Evolutionary conservation across 2,888 invertebrate genomes (phyloP), one percentile per base, ranked within the genome.

Genomic region (Eledone cirrhosa): DNA sequence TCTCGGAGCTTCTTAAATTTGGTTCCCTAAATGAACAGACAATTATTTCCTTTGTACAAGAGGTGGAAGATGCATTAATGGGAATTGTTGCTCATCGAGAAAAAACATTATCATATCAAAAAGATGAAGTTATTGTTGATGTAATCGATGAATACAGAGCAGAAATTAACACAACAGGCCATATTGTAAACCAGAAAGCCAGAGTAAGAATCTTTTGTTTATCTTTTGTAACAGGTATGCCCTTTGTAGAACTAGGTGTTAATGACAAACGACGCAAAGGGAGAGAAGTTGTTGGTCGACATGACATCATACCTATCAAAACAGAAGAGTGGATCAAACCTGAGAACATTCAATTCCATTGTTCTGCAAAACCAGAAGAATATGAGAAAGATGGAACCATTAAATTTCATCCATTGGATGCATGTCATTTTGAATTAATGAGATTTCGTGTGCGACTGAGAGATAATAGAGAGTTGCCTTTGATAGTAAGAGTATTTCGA

Each of bases 291-390:
- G 99, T 99, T 1, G 98, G 99, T 0, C 93, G 99, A 5, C 98
- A 98, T 91, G 99, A 99, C 92, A 99, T 99, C 90, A 97, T 99
- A 90, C 99, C 99, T 31, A 89, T 91, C 29, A 90, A 90, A 83
- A 99, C 99, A 0, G 99, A 99, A 92, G 97, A 99, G 92, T 99
- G 99, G 99, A 99, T 99, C 89, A 94, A 97, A 65, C 93, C 99
- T 78, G 98, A 99, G 92, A 94, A 94, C 77, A 94, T 96, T 0
- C 97, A 98, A 91, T 98, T 99, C 91, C 98, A 99, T 92, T 94
- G 95, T 78, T 96, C 96, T 90, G 96, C 99, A 77, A 95, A 97
- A 89, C 95, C 95, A 86, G 95, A 96, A 81, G 96, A 97, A 86
- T 99, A 97, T 91, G 94, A 96, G 83, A 90, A 91, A 79, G 90